Evolutionary conservation across 1,140 invertebrate genomes (phyloP).

Genomic region (Zaprionus taronus): DNA sequence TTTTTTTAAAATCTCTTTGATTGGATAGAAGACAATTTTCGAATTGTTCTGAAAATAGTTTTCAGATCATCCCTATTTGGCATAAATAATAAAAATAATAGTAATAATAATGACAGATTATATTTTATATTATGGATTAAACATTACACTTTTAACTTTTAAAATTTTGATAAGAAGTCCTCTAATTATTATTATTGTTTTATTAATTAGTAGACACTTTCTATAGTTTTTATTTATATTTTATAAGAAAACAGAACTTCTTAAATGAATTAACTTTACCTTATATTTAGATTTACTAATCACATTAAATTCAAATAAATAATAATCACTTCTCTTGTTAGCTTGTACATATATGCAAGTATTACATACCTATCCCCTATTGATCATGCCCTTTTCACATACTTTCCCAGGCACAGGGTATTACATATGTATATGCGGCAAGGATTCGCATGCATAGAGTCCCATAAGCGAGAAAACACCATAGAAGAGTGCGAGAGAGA

Average conservation of each 20-base stretch:
- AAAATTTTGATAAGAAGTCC: no score
- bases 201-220: background rate
- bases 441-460: slow-evolving; percentile 24
- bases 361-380: background rate
- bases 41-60: no score
- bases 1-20: no score
- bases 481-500: background rate
- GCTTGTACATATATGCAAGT: background rate
- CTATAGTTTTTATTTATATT: no score
- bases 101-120: no score
- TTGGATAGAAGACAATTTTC: no score
- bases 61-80: no score
- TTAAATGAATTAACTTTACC: no score
- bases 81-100: no score
- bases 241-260: no score
- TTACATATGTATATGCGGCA: slow-evolving; percentile 1
- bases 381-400: background rate
- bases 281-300: background rate
- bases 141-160: no score
- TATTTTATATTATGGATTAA: background rate
- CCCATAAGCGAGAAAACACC: background rate
- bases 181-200: background rate
- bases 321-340: background rate
- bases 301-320: background rate
- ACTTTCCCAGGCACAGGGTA: slow-evolving; percentile 9